These are phyloP conservation scores for Iguana delicatissima DNA, from an alignment of 2,797 vertebrate species.

Conservation along the genomic window DNA sequence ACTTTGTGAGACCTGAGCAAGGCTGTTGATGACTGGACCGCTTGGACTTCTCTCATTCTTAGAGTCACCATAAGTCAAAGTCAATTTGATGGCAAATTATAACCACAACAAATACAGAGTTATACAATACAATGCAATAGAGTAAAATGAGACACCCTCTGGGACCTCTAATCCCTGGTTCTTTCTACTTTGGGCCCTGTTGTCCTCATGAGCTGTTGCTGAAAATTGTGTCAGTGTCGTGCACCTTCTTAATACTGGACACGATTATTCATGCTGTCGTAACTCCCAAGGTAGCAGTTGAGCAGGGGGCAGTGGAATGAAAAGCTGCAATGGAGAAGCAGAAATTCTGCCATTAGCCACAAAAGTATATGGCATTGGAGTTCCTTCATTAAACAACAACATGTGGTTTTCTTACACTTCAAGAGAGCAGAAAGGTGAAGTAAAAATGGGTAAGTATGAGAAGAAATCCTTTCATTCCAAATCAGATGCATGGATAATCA, in stretches of 20 bases:
- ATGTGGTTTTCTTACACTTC: conserved; percentile 35
- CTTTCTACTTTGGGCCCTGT: too few species aligned
- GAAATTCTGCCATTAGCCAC: too few species aligned
- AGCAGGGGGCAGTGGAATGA: not conserved
- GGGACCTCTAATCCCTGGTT: too few species aligned
- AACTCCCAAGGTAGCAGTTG: not conserved
- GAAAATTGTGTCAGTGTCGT: not conserved
- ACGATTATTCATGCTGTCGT: not conserved
- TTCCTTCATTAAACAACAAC: not conserved
- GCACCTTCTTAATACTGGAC: not conserved
- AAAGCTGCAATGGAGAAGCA: not conserved
- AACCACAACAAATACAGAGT: too few species aligned
- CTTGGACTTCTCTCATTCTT: too few species aligned
- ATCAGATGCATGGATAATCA: conserved; percentile 37
- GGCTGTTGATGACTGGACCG: too few species aligned
- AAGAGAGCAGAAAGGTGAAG: conserved; percentile 31
- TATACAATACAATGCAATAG: too few species aligned
- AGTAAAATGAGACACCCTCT: too few species aligned
- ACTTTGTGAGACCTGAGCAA: too few species aligned
- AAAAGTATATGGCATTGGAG: conserved; percentile 1
- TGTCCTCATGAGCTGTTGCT: not conserved
- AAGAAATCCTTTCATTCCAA: conserved; percentile 52
- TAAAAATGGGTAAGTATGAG: conserved; percentile 37
- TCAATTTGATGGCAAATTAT: too few species aligned
- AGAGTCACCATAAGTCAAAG: too few species aligned